These are phyloP conservation scores for Podarcis lilfordi DNA, from an alignment of 2,797 vertebrate species.

Conservation along the genomic window DNA sequence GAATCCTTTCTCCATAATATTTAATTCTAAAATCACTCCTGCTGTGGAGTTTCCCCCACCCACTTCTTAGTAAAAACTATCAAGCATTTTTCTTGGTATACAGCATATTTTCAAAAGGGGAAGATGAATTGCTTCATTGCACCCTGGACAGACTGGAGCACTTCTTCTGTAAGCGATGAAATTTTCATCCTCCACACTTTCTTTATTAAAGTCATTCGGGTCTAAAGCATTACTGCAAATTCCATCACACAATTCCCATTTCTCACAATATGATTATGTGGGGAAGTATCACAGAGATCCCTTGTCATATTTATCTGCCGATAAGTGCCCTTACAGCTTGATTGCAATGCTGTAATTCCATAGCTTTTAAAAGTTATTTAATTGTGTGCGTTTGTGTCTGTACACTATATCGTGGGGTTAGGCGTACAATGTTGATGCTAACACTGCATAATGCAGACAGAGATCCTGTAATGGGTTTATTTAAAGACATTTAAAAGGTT, in stretches of 20 bases:
- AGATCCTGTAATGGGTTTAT: background rate
- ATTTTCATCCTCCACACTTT: slow-evolving; percentile 39
- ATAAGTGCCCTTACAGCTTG: slow-evolving; percentile 41
- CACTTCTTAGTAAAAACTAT: slow-evolving; percentile 5
- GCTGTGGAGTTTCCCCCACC: background rate
- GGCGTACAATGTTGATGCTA: slow-evolving; percentile 28
- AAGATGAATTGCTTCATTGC: slow-evolving; percentile 24
- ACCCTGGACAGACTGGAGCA: slow-evolving; percentile 25
- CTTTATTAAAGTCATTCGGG: slow-evolving; percentile 56
- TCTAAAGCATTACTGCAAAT: slow-evolving; percentile 54
- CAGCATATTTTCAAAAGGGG: slow-evolving; percentile 27
- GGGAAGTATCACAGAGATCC: slow-evolving; percentile 44
- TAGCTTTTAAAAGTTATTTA: slow-evolving; percentile 34
- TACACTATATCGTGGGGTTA: background rate
- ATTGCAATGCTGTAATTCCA: slow-evolving; percentile 28
- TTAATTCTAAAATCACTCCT: background rate
- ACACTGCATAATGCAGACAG: slow-evolving; percentile 9
- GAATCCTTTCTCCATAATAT: background rate
- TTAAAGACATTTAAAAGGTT: slow-evolving; percentile 1
- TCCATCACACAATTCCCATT: slow-evolving; percentile 46
- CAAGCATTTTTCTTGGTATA: slow-evolving; percentile 23
- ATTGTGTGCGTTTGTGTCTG: slow-evolving; percentile 2
- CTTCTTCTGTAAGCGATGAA: slow-evolving; percentile 48
- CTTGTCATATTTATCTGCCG: slow-evolving; percentile 50
- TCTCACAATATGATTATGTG: slow-evolving; percentile 35